Base-by-base conservation (phyloP, 2,113 vertebrate species). In the Sinocyclocheilus anshuiensis region DNA sequence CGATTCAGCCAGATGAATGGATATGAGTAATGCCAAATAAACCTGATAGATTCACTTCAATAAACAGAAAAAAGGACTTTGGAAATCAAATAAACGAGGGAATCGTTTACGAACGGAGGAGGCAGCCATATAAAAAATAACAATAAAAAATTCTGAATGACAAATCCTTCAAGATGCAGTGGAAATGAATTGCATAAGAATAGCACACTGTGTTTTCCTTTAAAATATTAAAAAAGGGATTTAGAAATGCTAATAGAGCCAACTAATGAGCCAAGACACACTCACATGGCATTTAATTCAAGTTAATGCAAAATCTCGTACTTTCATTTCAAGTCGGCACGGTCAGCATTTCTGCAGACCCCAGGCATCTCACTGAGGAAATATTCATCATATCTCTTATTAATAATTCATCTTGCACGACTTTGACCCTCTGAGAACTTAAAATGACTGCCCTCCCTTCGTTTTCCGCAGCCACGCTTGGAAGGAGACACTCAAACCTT, bases 361-460 rank as follows among this genome's bases (percentile, higher is more conserved):
- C 88, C 50, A 42, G 90, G 90, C 91, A 88, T 89, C 91, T 86
- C n/a, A 42, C 85, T 81, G 92, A 90, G 90, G 90, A 88, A 89
- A 90, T 87, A 92, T 90, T 94, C 92, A 93, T 93, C 91, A 92
- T 90, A 90, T 90, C 92, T 90, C 90, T 82, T 90, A 84, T 77
- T 86, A 94, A 94, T 95, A 92, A 95, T 94, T 93, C 90, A 94
- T 88, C 77, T 87, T 78, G 86, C 89, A 91, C 83, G 71, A 42
- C 71, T 81, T 77, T 69, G 88, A 90, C 88, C 87, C 86, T 55
- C 76, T 33, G 50, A 86, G 59, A 84, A 91, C 90, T 91, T 87
- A 88, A 88, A 81, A 55, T 89, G 89, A 65, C 24, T 20, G 85
- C 88, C 26, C 67, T 55, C n/a, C 22, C 18, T 74, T 79, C 48